A percentile compares a stretch with the other conserved stretches of the same genome.
These are phyloP conservation scores for Tetranychus cinnabarinus DNA, from an alignment of 1,140 invertebrate species.

Conservation along the genomic window DNA sequence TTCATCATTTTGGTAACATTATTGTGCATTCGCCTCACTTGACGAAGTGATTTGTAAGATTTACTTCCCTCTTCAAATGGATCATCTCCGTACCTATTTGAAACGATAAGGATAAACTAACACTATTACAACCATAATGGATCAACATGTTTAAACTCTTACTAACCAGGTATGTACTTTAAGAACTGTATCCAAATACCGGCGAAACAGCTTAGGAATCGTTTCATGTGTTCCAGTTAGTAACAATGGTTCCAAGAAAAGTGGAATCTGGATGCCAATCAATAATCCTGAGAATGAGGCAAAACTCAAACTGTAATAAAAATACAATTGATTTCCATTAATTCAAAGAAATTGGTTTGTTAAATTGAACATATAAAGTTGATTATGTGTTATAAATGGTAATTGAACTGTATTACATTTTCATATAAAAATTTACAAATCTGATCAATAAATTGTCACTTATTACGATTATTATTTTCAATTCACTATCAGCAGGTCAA, in stretches of 20 bases:
- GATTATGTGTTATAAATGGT: too few relatives aligned
- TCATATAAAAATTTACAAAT: too few relatives aligned
- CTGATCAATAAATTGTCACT: too few relatives aligned
- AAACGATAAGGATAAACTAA: not conserved
- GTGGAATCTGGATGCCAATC: conserved; percentile 12
- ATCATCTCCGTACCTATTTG: conserved; percentile 24
- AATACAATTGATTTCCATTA: too few relatives aligned
- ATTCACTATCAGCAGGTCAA: too few relatives aligned
- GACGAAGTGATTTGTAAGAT: conserved; percentile 22
- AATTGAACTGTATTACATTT: too few relatives aligned
- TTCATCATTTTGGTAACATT: conserved; percentile 18
- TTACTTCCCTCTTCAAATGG: conserved; percentile 24
- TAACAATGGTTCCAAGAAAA: conserved; percentile 17
- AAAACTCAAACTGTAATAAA: too few relatives aligned
- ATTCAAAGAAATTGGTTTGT: too few relatives aligned
- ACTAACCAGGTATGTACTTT: conserved; percentile 48
- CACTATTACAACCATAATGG: too few relatives aligned
- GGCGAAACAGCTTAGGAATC: conserved; percentile 34
- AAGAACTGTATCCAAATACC: conserved; percentile 44
- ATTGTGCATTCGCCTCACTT: conserved; percentile 25
- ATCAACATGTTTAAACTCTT: not conserved
- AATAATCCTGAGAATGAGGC: conserved; percentile 8
- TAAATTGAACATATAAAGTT: too few relatives aligned
- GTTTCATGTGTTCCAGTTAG: conserved; percentile 25
- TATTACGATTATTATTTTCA: too few relatives aligned